Base-by-base conservation (phyloP, 2,888 invertebrate species). In the Catocala sponsa region DNA sequence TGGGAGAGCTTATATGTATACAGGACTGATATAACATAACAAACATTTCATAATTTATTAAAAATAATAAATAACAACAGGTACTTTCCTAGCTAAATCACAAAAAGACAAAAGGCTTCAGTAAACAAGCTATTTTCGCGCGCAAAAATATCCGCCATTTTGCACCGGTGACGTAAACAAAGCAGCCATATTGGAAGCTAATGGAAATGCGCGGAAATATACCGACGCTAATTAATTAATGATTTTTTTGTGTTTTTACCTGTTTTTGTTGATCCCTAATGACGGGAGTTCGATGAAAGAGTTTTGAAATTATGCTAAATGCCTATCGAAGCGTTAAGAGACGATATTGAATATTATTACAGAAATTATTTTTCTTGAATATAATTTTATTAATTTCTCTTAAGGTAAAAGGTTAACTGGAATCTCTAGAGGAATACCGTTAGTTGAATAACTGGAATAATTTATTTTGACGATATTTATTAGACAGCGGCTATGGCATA, bases 131-230 rank as follows among this genome's bases (percentile, higher is more conserved):
- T 63, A 67, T 76, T 74, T 76, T 70, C 61, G 60, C 65, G 64
- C 59, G 55, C 54, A 76, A 76, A 72, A 65, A 63, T 25, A 53
- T 63, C 72, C 41, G 66, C 74, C 70, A 70, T 76, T 72, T 65
- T 72, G 33, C 43, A 55, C 25, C 53, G 35, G 9, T 61, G 74
- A 64, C 65, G 77, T 74, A 68, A 76, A 76, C 76, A 77, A 69
- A 50, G 58, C 66, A 46, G 75, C 76, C 76, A 76, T 79, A 63
- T 72, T 79, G 68, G 57, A 71, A 71, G 68, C 55, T 72, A 66
- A 75, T 73, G 67, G 65, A 67, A 57, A 64, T 68, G 41, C 60
- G 65, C 68, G 64, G 58, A 70, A 79, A 79, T 71, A 73, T 73
- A 56, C 33, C 58, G 55, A 55, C 57, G 55, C 55, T 70, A 67